These are phyloP conservation scores for Perizoma flavofasciatum DNA, from an alignment of 2,888 invertebrate species.

Conservation along the genomic window DNA sequence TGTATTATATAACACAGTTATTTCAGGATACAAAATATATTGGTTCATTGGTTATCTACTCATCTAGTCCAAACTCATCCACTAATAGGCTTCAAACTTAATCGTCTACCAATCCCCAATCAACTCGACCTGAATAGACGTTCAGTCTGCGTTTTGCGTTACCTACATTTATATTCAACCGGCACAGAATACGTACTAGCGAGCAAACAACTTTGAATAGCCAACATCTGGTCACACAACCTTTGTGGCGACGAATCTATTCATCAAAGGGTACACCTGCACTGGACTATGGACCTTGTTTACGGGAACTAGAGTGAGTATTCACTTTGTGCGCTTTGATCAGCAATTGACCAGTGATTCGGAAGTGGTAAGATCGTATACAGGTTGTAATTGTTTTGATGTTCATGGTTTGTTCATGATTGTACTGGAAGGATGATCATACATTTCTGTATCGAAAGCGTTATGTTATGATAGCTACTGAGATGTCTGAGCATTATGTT, in stretches of 20 bases:
- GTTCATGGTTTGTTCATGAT: slow-evolving; percentile 4
- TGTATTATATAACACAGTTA: neutral
- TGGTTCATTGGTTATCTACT: slow-evolving; percentile 2
- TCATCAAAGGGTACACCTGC: slow-evolving; percentile 21
- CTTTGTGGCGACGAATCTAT: slow-evolving; percentile 27
- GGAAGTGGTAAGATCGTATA: slow-evolving; percentile 24
- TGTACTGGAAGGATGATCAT: too few species aligned
- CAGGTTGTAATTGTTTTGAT: slow-evolving; percentile 15
- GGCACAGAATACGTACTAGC: slow-evolving; percentile 11
- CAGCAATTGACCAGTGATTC: slow-evolving; percentile 26
- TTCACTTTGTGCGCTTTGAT: neutral
- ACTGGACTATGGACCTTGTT: slow-evolving; percentile 15
- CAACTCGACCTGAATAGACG: slow-evolving; percentile 4
- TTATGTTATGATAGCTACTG: too few species aligned
- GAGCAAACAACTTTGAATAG: slow-evolving; percentile 30
- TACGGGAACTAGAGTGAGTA: neutral
- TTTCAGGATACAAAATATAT: neutral
- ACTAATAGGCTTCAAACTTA: neutral
- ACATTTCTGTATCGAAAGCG: too few species aligned
- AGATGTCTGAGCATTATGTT: too few species aligned
- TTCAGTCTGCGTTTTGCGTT: slow-evolving; percentile 6
- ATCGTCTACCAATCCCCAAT: slow-evolving; percentile 7
- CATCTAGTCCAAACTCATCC: slow-evolving; percentile 1
- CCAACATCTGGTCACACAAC: slow-evolving; percentile 33
- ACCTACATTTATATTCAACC: slow-evolving; percentile 22